A percentile compares a stretch with the other conserved stretches of the same genome.
Conservation (phyloP, 2,888 invertebrate genomes). For the Notocelia uddmanniana region DNA sequence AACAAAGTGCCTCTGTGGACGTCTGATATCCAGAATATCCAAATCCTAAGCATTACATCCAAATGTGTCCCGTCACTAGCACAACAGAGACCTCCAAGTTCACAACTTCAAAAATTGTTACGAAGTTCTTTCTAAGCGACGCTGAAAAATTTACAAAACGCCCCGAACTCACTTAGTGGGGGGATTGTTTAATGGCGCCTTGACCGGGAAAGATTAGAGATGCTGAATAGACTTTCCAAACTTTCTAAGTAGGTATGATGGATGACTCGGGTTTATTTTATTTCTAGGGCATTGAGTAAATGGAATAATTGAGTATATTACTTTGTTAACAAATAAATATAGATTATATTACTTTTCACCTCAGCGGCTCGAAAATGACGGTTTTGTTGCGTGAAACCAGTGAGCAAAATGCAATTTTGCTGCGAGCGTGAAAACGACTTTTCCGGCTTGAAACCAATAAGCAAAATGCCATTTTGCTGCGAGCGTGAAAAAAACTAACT, state of each 20-base stretch:
- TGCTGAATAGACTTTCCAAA: neutral
- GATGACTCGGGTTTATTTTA: too few relatives aligned
- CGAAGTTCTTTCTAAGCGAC: slow-evolving; percentile 38
- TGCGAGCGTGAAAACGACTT: too few relatives aligned
- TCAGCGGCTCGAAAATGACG: too few relatives aligned
- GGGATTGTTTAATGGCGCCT: slow-evolving; percentile 29
- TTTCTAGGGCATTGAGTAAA: too few relatives aligned
- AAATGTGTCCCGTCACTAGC: slow-evolving; percentile 25
- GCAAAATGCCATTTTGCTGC: too few relatives aligned
- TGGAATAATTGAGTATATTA: too few relatives aligned
- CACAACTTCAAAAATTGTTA: slow-evolving; percentile 30
- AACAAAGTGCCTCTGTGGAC: neutral
- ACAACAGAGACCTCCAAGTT: slow-evolving; percentile 15
- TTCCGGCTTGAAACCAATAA: too few relatives aligned
- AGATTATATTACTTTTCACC: too few relatives aligned
- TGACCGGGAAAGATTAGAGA: neutral
- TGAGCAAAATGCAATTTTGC: too few relatives aligned
- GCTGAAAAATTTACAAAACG: slow-evolving; percentile 38
- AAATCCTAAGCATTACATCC: neutral
- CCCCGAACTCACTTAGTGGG: slow-evolving; percentile 24
- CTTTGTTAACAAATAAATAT: too few relatives aligned
- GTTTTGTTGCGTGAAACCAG: too few relatives aligned
- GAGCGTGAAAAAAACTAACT: too few relatives aligned
- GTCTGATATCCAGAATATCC: neutral
- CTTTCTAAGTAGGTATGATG: neutral